These are phyloP conservation scores for Lineus longissimus DNA, from an alignment of 1,140 invertebrate genomes.

Conservation along the genomic window DNA sequence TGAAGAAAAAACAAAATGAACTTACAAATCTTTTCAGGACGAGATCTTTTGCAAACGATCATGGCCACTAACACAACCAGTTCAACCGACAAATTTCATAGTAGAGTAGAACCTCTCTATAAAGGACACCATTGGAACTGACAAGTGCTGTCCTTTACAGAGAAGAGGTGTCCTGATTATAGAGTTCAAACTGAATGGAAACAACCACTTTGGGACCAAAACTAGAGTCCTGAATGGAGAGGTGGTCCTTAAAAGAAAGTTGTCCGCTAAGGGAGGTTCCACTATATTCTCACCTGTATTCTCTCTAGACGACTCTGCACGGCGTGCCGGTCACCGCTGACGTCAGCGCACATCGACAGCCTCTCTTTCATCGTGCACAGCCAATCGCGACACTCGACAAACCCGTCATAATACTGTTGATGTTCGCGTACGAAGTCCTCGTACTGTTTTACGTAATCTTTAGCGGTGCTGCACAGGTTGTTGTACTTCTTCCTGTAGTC, in stretches of 20 bases:
- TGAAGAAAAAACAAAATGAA: slow-evolving; percentile 30
- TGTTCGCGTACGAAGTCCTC: slow-evolving; percentile 88
- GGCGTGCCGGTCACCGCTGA: slow-evolving; percentile 80
- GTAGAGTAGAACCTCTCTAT: too few species aligned
- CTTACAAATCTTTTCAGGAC: not conserved
- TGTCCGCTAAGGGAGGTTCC: too few species aligned
- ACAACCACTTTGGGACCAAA: too few species aligned
- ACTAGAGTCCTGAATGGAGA: too few species aligned
- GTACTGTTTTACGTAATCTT: slow-evolving; percentile 60
- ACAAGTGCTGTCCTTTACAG: too few species aligned
- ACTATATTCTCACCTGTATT: slow-evolving; percentile 68
- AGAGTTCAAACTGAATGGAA: too few species aligned
- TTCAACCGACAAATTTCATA: too few species aligned
- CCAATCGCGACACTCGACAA: slow-evolving; percentile 85
- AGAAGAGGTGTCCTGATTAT: too few species aligned
- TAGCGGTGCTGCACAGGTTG: slow-evolving; percentile 40
- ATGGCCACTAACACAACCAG: too few species aligned
- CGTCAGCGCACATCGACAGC: slow-evolving; percentile 79
- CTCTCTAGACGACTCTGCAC: slow-evolving; percentile 88
- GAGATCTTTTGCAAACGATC: too few species aligned
- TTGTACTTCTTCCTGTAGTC: slow-evolving; percentile 38
- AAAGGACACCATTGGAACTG: too few species aligned
- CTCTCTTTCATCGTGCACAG: slow-evolving; percentile 83
- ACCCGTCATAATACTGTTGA: slow-evolving; percentile 84
- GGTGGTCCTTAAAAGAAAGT: too few species aligned